phyloP scores from a whole-genome alignment of 92 coral and sea anemone species.

The Phenganax subtilis region DNA sequence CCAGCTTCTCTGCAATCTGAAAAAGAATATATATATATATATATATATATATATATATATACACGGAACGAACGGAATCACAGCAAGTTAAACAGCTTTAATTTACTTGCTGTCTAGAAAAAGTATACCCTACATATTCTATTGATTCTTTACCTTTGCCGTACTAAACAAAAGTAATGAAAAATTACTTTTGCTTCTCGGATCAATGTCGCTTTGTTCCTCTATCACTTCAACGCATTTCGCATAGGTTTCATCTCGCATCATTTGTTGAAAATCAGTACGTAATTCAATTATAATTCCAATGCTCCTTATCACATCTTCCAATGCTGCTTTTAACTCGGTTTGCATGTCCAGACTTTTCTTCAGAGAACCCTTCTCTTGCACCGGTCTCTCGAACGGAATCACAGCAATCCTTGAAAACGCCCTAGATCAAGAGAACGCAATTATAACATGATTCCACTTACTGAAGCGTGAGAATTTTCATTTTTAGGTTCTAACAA shows the following conservation, averaged over 20 bases:
- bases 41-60: no score
- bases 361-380: background rate
- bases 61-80: no score
- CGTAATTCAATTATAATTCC: slow-evolving; percentile 10
- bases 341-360: background rate
- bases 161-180: background rate
- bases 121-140: background rate
- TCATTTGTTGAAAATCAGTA: background rate
- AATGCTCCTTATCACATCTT: background rate
- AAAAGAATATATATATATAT: background rate
- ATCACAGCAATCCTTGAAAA: slow-evolving; percentile 12
- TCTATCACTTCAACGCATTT: slow-evolving; percentile 5
- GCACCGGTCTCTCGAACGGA: slow-evolving; percentile 1
- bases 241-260: background rate
- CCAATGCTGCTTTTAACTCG: slow-evolving; percentile 5
- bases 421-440: background rate
- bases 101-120: no score
- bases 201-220: background rate
- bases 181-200: slow-evolving; percentile 16
- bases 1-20: slow-evolving; percentile 45
- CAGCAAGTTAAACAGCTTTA: no score
- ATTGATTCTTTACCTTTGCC: background rate
- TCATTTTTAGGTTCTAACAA: background rate
- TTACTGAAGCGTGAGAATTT: background rate
- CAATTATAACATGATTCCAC: background rate